A percentile compares a stretch with the other conserved stretches of the same genome.
phyloP scores from a whole-genome alignment of 2,113 vertebrate genomes.

The Dasyornis broadbenti region DNA sequence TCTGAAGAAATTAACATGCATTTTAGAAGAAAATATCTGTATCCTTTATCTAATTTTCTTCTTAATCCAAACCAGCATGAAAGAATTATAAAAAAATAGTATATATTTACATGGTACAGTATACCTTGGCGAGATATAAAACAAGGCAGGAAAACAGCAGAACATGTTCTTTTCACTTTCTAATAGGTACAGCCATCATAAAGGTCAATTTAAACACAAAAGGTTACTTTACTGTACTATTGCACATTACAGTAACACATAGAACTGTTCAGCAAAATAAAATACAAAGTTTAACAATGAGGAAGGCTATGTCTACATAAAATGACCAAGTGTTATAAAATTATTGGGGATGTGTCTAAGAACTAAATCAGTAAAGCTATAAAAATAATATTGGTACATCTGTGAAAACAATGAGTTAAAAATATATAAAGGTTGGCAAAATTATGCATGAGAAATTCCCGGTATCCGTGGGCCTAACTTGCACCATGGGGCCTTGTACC shows the following conservation, averaged over 20 bases:
- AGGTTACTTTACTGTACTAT: conserved; percentile 29
- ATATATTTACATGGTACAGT: conserved; percentile 81
- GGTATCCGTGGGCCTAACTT: conserved; percentile 59
- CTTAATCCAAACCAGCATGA: conserved; percentile 61
- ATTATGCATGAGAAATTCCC: not conserved
- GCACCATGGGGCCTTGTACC: conserved; percentile 70
- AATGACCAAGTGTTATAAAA: conserved; percentile 66
- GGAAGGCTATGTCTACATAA: conserved; percentile 60
- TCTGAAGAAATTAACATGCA: conserved; percentile 61
- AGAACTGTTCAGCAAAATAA: conserved; percentile 60
- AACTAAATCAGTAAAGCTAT: conserved; percentile 69
- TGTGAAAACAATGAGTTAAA: conserved; percentile 32
- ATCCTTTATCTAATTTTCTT: conserved; percentile 66
- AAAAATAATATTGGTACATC: conserved; percentile 72
- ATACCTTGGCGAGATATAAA: conserved; percentile 64
- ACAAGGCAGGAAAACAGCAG: conserved; percentile 67
- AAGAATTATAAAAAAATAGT: conserved; percentile 74
- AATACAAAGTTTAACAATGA: conserved; percentile 53
- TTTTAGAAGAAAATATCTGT: conserved; percentile 71
- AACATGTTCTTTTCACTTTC: not conserved
- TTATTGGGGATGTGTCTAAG: conserved; percentile 28
- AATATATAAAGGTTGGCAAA: conserved; percentile 48
- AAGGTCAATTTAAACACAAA: conserved; percentile 17
- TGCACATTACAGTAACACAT: conserved; percentile 56
- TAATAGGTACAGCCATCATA: not conserved